Conservation (phyloP, 2,113 vertebrate genomes). For the Trogon surrucura region DNA sequence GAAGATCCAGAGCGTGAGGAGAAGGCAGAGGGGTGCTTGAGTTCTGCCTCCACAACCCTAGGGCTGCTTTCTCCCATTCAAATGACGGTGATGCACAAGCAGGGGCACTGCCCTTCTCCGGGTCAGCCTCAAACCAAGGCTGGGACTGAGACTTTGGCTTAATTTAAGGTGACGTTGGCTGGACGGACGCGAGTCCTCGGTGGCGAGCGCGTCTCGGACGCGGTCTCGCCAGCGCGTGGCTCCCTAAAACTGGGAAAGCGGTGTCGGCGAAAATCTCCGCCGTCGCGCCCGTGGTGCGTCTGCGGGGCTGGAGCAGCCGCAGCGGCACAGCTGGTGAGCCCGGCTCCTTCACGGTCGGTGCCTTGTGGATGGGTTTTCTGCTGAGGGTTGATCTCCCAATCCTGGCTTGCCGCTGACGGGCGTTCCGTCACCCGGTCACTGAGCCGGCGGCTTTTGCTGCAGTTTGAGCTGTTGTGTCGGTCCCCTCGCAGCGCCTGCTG, state of each 20-base stretch:
- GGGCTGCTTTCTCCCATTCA: background rate
- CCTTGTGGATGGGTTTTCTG: background rate
- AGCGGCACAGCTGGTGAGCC: background rate
- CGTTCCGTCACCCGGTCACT: background rate
- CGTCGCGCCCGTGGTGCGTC: rapidly evolving
- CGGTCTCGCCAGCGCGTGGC: rapidly evolving
- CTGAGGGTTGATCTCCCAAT: background rate
- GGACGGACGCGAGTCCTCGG: rapidly evolving
- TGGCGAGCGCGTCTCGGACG: rapidly evolving
- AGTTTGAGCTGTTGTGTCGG: background rate
- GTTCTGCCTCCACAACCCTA: background rate
- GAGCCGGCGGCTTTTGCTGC: background rate
- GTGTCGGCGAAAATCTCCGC: background rate
- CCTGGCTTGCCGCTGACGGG: background rate
- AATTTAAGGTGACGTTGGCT: background rate
- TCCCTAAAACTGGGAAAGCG: background rate
- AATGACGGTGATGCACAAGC: rapidly evolving
- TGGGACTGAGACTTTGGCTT: background rate
- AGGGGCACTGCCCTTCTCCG: background rate
- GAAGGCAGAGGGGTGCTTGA: background rate
- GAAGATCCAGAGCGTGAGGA: background rate
- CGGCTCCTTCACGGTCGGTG: background rate
- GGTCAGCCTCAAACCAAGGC: background rate
- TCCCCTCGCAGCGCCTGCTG: background rate
- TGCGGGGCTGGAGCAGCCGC: background rate